These are phyloP conservation scores for Xanthorhoe designata DNA, from an alignment of 2,888 invertebrate species.

Conservation along the genomic window DNA sequence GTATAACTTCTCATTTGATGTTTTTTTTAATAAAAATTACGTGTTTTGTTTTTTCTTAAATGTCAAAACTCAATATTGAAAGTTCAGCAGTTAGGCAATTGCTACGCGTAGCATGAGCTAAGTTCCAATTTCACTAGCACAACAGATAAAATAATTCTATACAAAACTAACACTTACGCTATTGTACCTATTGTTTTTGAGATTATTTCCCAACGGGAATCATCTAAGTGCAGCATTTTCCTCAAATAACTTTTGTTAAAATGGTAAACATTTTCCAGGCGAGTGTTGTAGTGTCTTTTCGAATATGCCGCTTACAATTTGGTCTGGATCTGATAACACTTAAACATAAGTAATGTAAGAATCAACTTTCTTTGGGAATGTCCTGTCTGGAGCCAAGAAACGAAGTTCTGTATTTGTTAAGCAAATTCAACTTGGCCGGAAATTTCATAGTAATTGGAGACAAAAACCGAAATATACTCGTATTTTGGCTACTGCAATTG, in stretches of 20 bases:
- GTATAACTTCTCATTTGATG: background rate
- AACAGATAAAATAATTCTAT: background rate
- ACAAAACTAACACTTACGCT: conserved; percentile 19
- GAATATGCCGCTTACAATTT: background rate
- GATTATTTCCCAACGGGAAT: conserved; percentile 36
- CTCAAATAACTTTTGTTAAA: conserved; percentile 29
- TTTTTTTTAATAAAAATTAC: background rate
- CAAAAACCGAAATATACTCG: too few relatives aligned
- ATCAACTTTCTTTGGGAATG: too few relatives aligned
- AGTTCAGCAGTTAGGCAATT: background rate
- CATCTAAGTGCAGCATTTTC: conserved; percentile 29
- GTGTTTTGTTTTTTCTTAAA: background rate
- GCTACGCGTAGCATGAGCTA: conserved; percentile 25
- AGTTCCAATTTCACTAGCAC: conserved; percentile 20
- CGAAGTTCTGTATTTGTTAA: too few relatives aligned
- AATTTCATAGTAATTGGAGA: too few relatives aligned
- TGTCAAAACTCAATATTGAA: background rate
- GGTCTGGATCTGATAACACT: background rate
- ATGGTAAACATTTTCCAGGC: conserved; percentile 38
- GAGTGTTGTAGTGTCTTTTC: conserved; percentile 7
- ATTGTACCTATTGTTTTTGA: conserved; percentile 15
- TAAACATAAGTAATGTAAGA: background rate
- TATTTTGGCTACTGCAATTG: too few relatives aligned
- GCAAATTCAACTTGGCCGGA: background rate
- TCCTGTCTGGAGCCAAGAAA: too few relatives aligned